Evolutionary conservation across 2,888 invertebrate genomes (phyloP).

Genomic region (Drosophila niveifrons): DNA sequence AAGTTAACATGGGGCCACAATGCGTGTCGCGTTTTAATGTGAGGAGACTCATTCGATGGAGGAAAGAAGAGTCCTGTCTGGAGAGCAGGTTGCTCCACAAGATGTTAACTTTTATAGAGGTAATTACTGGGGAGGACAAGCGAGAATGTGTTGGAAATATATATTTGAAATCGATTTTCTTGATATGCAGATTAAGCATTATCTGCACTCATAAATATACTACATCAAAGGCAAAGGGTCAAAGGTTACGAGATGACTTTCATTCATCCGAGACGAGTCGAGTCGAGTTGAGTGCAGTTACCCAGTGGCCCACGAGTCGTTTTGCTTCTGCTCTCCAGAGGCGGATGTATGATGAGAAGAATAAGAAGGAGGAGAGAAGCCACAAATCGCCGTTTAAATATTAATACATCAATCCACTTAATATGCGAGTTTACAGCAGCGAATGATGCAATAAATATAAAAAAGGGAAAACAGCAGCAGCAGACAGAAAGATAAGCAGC

Average conservation of each 20-base stretch:
- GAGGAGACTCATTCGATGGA: slow-evolving; percentile 7
- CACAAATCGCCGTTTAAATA: slow-evolving; percentile 85
- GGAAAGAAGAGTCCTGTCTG: slow-evolving; percentile 1
- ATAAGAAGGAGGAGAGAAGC: no score
- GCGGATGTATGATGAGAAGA: slow-evolving; percentile 26
- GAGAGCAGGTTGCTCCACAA: slow-evolving; percentile 14
- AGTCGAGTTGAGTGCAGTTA: slow-evolving; percentile 25
- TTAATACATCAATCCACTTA: slow-evolving; percentile 85
- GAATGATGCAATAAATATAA: slow-evolving; percentile 79
- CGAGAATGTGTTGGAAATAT: slow-evolving; percentile 20
- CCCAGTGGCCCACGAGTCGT: slow-evolving; percentile 35
- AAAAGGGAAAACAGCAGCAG: slow-evolving; percentile 44
- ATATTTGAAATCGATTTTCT: slow-evolving; percentile 53
- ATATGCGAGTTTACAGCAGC: slow-evolving; percentile 79
- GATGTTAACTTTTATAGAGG: slow-evolving; percentile 54
- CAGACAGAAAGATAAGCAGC: neutral
- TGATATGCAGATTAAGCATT: slow-evolving; percentile 63
- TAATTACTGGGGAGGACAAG: slow-evolving; percentile 36
- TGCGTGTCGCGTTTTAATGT: slow-evolving; percentile 73
- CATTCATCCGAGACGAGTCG: neutral
- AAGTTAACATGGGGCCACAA: slow-evolving; percentile 58
- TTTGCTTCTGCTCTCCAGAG: slow-evolving; percentile 32
- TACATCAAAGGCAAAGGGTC: slow-evolving; percentile 50
- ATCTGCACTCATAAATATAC: slow-evolving; percentile 59
- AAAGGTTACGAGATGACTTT: slow-evolving; percentile 43